Evolutionary conservation across 2,888 invertebrate genomes (phyloP).

Genomic region (Drosophila nr. fundita): DNA sequence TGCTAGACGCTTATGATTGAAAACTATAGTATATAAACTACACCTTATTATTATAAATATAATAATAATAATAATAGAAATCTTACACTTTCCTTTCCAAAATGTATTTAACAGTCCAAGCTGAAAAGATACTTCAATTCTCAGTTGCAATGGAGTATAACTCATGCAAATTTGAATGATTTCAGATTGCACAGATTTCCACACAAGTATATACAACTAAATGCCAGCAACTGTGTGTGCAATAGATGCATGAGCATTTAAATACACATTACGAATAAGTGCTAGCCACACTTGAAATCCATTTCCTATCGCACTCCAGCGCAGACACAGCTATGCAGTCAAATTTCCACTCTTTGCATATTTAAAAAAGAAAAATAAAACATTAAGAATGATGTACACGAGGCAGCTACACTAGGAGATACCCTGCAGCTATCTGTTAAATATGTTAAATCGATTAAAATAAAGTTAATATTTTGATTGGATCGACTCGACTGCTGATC

Average conservation of each 20-base stretch:
- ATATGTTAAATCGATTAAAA: neutral
- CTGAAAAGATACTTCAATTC: neutral
- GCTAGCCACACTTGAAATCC: conserved; percentile 57
- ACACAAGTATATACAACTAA: neutral
- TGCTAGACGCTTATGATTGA: neutral
- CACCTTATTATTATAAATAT: no score
- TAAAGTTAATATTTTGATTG: neutral
- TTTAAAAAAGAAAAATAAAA: neutral
- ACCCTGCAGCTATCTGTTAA: neutral
- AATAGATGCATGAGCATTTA: conserved; percentile 26
- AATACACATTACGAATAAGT: conserved; percentile 30
- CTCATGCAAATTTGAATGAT: neutral
- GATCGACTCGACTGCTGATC: neutral
- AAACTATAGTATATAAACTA: no score
- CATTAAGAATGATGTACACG: neutral
- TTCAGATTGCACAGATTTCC: neutral
- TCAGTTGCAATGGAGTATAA: neutral
- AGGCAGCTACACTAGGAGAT: neutral
- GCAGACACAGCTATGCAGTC: neutral
- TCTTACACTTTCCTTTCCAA: neutral
- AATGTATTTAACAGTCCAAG: neutral
- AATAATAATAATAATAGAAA: no score
- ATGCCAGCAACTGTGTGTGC: neutral
- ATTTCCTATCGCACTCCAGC: conserved; percentile 50
- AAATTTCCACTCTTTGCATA: neutral